Conservation (phyloP, 2,888 invertebrate genomes). For the Nemapogon koenigi region DNA sequence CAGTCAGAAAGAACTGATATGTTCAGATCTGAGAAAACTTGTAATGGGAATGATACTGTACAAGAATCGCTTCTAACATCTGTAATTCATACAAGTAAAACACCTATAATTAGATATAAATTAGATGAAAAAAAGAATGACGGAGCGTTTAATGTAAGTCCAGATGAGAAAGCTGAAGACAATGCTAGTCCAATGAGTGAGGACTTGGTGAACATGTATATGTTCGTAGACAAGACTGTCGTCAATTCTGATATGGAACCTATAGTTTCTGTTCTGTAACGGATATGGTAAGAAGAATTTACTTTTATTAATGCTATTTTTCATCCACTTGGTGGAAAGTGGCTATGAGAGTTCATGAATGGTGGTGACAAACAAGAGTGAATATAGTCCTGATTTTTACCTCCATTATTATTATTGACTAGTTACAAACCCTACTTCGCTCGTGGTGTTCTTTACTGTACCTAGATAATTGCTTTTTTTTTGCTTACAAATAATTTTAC, state of each 20-base stretch:
- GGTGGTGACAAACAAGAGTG: too few species aligned
- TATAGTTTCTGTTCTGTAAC: slow-evolving; percentile 51
- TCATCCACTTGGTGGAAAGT: too few species aligned
- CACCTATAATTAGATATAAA: slow-evolving; percentile 51
- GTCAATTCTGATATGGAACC: slow-evolving; percentile 50
- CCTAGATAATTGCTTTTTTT: too few species aligned
- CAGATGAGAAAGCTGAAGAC: slow-evolving; percentile 50
- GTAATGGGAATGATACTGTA: slow-evolving; percentile 56
- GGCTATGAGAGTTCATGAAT: too few species aligned
- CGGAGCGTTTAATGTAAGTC: slow-evolving; percentile 42
- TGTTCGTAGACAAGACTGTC: slow-evolving; percentile 54
- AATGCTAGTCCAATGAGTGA: slow-evolving; percentile 43
- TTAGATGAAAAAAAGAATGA: slow-evolving; percentile 46
- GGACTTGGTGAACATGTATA: slow-evolving; percentile 57
- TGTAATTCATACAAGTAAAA: slow-evolving; percentile 34
- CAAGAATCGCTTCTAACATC: slow-evolving; percentile 53
- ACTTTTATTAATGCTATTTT: too few species aligned
- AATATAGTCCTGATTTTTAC: too few species aligned
- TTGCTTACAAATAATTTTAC: too few species aligned
- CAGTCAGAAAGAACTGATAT: slow-evolving; percentile 52
- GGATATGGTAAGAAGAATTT: slow-evolving; percentile 32
- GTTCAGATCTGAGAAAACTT: slow-evolving; percentile 53
- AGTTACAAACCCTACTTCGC: too few species aligned
- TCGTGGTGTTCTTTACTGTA: too few species aligned
- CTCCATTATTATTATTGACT: too few species aligned